A percentile compares a stretch with the other conserved stretches of the same genome.
Conservation (phyloP, 2,797 vertebrate species). For the Thaleichthys pacificus region DNA sequence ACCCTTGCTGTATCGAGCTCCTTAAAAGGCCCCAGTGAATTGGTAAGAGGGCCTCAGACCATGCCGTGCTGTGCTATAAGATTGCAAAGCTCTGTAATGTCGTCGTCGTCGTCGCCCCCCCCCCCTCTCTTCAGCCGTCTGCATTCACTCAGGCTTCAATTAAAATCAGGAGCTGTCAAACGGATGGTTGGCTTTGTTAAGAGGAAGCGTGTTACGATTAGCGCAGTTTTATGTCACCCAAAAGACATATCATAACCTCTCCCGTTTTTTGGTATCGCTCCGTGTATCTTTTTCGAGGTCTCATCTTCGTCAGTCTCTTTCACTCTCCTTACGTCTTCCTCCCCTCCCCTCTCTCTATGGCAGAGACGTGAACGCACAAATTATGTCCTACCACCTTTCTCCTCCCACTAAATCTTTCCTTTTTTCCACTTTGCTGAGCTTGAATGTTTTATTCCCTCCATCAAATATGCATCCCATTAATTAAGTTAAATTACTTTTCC, state of each 20-base stretch:
- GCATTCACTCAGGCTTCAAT: constrained; percentile 82
- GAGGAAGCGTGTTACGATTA: constrained; percentile 87
- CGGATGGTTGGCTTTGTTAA: constrained; percentile 86
- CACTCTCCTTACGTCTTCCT: constrained; percentile 19
- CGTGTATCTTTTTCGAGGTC: constrained; percentile 14
- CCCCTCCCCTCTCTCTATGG: constrained; percentile 17
- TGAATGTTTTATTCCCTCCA: constrained; percentile 98
- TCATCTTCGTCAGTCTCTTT: constrained; percentile 20
- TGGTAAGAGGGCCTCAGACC: constrained; percentile 81
- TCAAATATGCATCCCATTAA: constrained; percentile 99
- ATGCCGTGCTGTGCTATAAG: constrained; percentile 80
- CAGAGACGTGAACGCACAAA: constrained; percentile 80
- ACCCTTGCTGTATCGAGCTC: constrained; percentile 72
- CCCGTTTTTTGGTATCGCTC: constrained; percentile 39
- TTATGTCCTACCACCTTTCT: constrained; percentile 94
- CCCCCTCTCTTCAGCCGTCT: constrained; percentile 79
- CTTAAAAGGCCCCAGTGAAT: constrained; percentile 81
- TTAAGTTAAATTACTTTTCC: constrained; percentile 99
- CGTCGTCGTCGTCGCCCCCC: too few relatives aligned
- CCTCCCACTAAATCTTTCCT: constrained; percentile 94
- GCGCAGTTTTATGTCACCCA: constrained; percentile 81
- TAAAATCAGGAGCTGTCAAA: constrained; percentile 82
- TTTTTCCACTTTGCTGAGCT: constrained; percentile 97
- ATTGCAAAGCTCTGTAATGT: constrained; percentile 87
- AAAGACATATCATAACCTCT: constrained; percentile 85